phyloP scores from a whole-genome alignment of 2,888 invertebrate genomes.

The Stenodema calcarata region DNA sequence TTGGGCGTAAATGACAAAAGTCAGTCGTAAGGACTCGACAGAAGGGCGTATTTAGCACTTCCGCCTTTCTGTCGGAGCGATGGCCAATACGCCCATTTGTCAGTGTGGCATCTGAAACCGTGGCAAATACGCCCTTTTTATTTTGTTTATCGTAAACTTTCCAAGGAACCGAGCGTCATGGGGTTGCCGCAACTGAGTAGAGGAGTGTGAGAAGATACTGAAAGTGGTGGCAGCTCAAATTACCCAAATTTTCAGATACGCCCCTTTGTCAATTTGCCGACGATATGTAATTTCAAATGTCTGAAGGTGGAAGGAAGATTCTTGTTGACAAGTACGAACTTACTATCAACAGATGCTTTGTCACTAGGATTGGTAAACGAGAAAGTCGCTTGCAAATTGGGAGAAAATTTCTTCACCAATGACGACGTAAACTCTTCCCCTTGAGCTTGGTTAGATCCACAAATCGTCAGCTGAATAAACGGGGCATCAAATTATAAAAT shows the following conservation, averaged over 20 bases:
- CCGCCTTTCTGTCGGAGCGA: conserved; percentile 8
- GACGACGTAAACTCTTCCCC: conserved; percentile 1
- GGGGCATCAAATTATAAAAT: no score
- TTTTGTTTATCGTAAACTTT: not conserved
- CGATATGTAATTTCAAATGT: no score
- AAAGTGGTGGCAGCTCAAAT: conserved; percentile 1
- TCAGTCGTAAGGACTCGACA: not conserved
- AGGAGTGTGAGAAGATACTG: not conserved
- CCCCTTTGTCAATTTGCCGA: conserved; percentile 26
- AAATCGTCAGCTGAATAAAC: not conserved
- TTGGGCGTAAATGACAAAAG: not conserved
- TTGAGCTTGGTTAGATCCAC: not conserved
- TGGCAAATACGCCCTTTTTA: not conserved
- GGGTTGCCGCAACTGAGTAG: not conserved
- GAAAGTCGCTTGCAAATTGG: not conserved
- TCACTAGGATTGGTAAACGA: not conserved
- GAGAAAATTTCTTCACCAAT: not conserved
- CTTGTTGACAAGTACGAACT: no score
- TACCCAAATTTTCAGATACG: conserved; percentile 17
- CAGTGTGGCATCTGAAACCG: not conserved
- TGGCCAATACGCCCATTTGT: not conserved
- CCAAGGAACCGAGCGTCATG: not conserved
- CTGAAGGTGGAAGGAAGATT: no score
- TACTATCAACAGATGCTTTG: conserved; percentile 3
- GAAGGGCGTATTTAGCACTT: conserved; percentile 17